A percentile compares a stretch with the other conserved stretches of the same genome.
Evolutionary conservation across 2,888 invertebrate genomes (phyloP).

Genomic region (Pyrocoelia pectoralis): DNA sequence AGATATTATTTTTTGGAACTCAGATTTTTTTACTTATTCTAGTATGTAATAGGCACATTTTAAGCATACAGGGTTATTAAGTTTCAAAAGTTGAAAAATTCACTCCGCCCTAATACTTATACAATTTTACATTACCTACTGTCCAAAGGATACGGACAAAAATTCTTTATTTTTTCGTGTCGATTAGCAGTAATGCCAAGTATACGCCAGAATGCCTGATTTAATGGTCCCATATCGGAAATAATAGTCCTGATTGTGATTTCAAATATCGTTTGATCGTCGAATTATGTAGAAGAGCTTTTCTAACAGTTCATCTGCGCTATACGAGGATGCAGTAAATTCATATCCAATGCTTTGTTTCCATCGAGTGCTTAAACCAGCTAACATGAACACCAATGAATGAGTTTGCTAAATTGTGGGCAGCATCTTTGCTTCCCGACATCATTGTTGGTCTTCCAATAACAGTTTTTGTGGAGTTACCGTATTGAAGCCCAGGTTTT

Average conservation of each 20-base stretch:
- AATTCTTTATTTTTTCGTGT: background rate
- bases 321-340: slow-evolving; percentile 4
- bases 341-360: background rate
- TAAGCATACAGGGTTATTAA: no score
- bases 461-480: background rate
- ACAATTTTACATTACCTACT: no score
- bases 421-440: background rate
- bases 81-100: no score
- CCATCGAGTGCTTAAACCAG: background rate
- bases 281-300: slow-evolving; percentile 1
- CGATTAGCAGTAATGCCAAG: slow-evolving; percentile 1
- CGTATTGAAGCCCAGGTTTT: slow-evolving; percentile 3
- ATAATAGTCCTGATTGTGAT: background rate
- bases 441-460: slow-evolving; percentile 5
- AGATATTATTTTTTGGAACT: no score
- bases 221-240: background rate
- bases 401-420: background rate
- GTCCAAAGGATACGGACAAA: background rate
- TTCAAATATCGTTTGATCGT: background rate
- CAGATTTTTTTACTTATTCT: no score
- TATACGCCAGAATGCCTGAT: background rate
- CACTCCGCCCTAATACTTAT: no score
- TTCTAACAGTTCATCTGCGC: background rate
- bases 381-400: slow-evolving; percentile 1
- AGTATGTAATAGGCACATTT: no score